A percentile compares a stretch with the other conserved stretches of the same genome.
Evolutionary conservation across 2,888 invertebrate genomes (phyloP).

Genomic region (Biston stratarius): DNA sequence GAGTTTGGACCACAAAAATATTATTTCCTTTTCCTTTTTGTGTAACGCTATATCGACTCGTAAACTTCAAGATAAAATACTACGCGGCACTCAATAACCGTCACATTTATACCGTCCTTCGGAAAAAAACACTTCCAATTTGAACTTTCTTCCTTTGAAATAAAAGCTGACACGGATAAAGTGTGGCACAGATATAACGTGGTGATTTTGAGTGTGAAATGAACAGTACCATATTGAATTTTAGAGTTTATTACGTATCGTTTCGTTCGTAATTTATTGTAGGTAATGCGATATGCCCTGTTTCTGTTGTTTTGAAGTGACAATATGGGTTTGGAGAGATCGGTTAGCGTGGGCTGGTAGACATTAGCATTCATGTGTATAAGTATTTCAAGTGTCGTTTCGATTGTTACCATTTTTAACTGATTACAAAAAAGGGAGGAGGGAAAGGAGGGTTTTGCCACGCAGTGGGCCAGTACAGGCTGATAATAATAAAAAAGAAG

Average conservation of each 20-base stretch:
- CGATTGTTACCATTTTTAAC: constrained; percentile 19
- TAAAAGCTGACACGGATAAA: constrained; percentile 7
- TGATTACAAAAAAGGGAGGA: neutral
- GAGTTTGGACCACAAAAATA: constrained; percentile 53
- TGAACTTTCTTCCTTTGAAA: constrained; percentile 34
- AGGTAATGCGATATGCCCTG: constrained; percentile 62
- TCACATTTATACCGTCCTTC: constrained; percentile 25
- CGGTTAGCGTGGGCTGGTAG: constrained; percentile 25
- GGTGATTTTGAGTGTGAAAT: constrained; percentile 61
- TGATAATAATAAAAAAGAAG: too few relatives aligned
- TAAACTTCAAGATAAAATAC: constrained; percentile 73
- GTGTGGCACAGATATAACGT: neutral
- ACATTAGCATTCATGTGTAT: constrained; percentile 25
- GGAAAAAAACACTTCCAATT: constrained; percentile 30
- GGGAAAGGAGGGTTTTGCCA: too few relatives aligned
- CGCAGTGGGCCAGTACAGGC: too few relatives aligned
- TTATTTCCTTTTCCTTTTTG: constrained; percentile 60
- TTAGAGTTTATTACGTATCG: constrained; percentile 65
- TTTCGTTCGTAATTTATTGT: constrained; percentile 64
- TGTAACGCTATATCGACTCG: constrained; percentile 69
- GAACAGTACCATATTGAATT: constrained; percentile 66
- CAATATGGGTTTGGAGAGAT: constrained; percentile 27
- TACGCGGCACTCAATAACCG: constrained; percentile 54
- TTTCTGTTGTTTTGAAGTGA: constrained; percentile 34
- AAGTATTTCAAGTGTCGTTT: constrained; percentile 4